A percentile compares a stretch with the other conserved stretches of the same genome.
These are phyloP conservation scores for Pandemis cinnamomeana DNA, from an alignment of 2,888 invertebrate species.

Conservation along the genomic window DNA sequence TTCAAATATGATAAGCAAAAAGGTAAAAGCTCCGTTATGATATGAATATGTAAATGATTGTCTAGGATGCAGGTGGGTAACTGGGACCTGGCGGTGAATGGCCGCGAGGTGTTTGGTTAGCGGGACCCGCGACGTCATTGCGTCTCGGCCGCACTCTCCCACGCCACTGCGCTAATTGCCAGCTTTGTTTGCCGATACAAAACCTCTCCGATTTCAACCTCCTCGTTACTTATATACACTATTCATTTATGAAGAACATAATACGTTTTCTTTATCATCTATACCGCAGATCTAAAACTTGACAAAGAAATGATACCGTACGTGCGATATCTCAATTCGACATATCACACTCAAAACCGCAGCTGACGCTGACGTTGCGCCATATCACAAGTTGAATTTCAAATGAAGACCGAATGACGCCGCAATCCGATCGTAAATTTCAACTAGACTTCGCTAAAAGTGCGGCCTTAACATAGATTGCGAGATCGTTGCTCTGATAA, in stretches of 20 bases:
- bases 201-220: constrained; percentile 47
- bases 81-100: constrained; percentile 53
- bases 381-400: constrained; percentile 32
- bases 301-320: constrained; percentile 22
- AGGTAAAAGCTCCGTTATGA: constrained; percentile 19
- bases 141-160: constrained; percentile 46
- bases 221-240: constrained; percentile 40
- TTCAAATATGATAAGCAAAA: neutral
- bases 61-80: constrained; percentile 40
- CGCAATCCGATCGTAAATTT: constrained; percentile 26
- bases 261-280: constrained; percentile 43
- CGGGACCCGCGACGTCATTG: constrained; percentile 55
- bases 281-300: constrained; percentile 39
- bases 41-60: constrained; percentile 39
- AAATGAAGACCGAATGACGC: constrained; percentile 19
- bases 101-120: constrained; percentile 65
- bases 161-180: constrained; percentile 58
- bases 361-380: constrained; percentile 11
- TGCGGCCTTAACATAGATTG: constrained; percentile 44
- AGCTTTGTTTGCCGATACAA: constrained; percentile 53
- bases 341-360: constrained; percentile 29
- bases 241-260: constrained; percentile 19
- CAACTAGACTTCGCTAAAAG: constrained; percentile 38
- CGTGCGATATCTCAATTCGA: constrained; percentile 25
- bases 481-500: constrained; percentile 40